phyloP scores from a whole-genome alignment of 1,140 invertebrate genomes.

The Aphaenogaster rudis region DNA sequence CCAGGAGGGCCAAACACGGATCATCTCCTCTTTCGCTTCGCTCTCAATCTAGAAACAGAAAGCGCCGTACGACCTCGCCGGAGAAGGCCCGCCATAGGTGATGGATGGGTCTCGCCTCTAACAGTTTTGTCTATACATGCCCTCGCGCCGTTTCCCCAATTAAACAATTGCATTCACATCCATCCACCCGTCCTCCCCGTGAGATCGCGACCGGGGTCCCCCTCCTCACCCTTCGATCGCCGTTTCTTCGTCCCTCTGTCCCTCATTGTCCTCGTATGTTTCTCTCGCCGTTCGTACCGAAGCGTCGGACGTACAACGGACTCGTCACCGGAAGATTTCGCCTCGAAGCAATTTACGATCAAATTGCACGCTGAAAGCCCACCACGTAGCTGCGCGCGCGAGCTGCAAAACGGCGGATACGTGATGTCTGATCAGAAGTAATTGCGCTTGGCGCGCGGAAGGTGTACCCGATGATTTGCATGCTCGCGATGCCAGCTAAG shows the following conservation, averaged over 20 bases:
- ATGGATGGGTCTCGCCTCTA: slow-evolving; percentile 79
- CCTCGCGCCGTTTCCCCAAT: slow-evolving; percentile 80
- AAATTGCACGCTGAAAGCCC: slow-evolving; percentile 63
- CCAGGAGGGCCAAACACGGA: slow-evolving; percentile 48
- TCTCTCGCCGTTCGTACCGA: slow-evolving; percentile 10
- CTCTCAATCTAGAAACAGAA: slow-evolving; percentile 35
- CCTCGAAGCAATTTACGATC: slow-evolving; percentile 68
- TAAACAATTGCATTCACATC: slow-evolving; percentile 83
- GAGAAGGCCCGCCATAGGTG: slow-evolving; percentile 68
- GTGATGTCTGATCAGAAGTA: slow-evolving; percentile 69
- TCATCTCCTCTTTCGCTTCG: slow-evolving; percentile 60
- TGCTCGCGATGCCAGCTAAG: slow-evolving; percentile 54
- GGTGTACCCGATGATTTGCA: slow-evolving; percentile 57
- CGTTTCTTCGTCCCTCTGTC: slow-evolving; percentile 41
- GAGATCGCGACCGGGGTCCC: slow-evolving; percentile 67
- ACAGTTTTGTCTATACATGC: slow-evolving; percentile 75
- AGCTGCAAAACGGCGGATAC: slow-evolving; percentile 70
- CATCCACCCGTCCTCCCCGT: slow-evolving; percentile 71
- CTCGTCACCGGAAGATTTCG: slow-evolving; percentile 45
- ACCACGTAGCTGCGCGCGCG: slow-evolving; percentile 41
- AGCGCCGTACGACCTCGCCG: slow-evolving; percentile 38
- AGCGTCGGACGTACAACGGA: slow-evolving; percentile 39
- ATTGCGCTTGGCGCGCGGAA: slow-evolving; percentile 58
- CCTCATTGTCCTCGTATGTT: slow-evolving; percentile 32
- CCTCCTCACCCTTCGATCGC: not conserved